Base-by-base conservation (phyloP, 1,140 invertebrate species). In the Pristionchus pacificus region DNA sequence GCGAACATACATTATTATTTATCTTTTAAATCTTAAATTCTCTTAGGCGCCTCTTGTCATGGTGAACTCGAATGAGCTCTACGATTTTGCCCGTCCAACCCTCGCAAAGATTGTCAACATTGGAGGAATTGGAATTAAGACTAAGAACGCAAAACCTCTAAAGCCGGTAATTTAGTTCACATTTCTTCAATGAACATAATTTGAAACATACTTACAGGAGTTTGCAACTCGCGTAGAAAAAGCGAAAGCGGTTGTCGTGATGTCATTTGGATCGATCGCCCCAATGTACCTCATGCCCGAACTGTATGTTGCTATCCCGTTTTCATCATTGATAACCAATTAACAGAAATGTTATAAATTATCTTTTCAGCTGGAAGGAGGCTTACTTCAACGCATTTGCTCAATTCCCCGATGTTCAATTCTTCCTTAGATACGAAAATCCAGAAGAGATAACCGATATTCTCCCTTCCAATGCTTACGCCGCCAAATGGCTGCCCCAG, bases 51-150 rank as follows among this genome's bases (percentile, higher is more conserved):
- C 70, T 27, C 70, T 71, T 24, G 65, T 71, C 6, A 70, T 71
- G 70, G 65, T 71, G 27, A 71, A 71, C 31, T 69, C 30, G 33
- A 61, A 71, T 28, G 70, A 71, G 28, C 67, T 71, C 24, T 72
- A 58, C 30, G 70, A 71, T 27, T 69, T 71, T 61, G 68, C 70
- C 13, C 30, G 70, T 55, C 70, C 70, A 6, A 71, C 68, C 28
- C 59, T 71, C 2, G 68, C 71, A 67, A 71, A 71, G 28, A 57
- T 71, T 2, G 24, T 71, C 28, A 72, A 64, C 31, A 72, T 71
- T 28, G 70, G 70, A 49, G 70, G 70, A 19, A 14, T 71, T 13
- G 70, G 70, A 33, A 70, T 71, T 30, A 68, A 68, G 29, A 31
- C 33, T n/a, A 58, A 27, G 27, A 24, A 64, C n/a, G 60, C 68